phyloP scores from a whole-genome alignment of 2,797 vertebrate genomes.

The Cyclopterus lumpus region DNA sequence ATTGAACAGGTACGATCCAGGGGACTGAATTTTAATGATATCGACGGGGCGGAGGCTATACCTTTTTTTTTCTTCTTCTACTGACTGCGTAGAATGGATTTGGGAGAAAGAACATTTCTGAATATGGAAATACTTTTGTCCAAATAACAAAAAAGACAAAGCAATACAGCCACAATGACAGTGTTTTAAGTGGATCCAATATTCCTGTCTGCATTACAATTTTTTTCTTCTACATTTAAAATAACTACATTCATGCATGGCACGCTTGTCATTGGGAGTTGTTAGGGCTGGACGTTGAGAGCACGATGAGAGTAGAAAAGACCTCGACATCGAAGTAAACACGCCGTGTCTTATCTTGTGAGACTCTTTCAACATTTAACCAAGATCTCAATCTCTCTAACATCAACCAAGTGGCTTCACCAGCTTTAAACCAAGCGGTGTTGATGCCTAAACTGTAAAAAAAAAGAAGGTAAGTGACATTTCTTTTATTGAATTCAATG shows the following conservation, averaged over 20 bases:
- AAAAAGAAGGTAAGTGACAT: no score
- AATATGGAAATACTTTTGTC: conserved; percentile 14
- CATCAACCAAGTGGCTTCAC: neutral
- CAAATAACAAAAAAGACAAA: conserved; percentile 4
- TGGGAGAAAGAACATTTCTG: conserved; percentile 4
- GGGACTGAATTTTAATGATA: conserved; percentile 56
- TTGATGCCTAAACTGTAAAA: neutral
- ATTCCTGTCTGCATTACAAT: no score
- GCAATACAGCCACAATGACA: neutral
- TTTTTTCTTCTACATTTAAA: no score
- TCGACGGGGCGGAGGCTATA: conserved; percentile 29
- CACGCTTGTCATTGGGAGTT: no score
- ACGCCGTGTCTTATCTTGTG: no score
- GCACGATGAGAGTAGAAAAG: neutral
- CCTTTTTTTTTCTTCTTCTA: no score
- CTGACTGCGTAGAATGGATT: conserved; percentile 23
- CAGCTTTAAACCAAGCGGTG: neutral
- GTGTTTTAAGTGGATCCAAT: neutral
- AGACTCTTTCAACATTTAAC: no score
- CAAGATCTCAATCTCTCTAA: no score
- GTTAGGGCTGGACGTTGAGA: neutral
- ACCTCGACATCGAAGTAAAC: neutral
- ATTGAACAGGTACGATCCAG: conserved; percentile 55
- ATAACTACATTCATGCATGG: no score
- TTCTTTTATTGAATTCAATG: no score